Evolutionary conservation across 2,113 vertebrate species (phyloP).

Genomic region (Seriola dumerili): DNA sequence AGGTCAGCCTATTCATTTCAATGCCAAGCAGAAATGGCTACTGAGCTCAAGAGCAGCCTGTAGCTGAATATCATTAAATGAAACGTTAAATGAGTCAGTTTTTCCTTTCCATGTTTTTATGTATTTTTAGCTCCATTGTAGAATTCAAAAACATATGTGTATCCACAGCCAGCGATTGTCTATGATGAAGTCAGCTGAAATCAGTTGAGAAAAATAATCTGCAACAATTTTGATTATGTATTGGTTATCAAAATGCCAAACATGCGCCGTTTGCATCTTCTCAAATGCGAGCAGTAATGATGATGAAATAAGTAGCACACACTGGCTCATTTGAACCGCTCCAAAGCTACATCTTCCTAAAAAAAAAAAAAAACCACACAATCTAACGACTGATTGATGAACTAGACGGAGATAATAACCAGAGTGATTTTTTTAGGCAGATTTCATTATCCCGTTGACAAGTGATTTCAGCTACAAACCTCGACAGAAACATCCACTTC

Average conservation of each 20-base stretch:
- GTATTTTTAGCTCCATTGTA: not conserved
- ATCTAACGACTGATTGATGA: slow-evolving; percentile 14
- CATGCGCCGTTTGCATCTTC: slow-evolving; percentile 1
- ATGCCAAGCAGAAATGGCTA: slow-evolving; percentile 20
- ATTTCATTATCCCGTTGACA: slow-evolving; percentile 35
- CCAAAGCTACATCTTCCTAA: slow-evolving; percentile 33
- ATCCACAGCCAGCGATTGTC: not conserved
- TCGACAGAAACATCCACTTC: slow-evolving; percentile 14
- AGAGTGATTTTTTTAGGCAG: slow-evolving; percentile 16
- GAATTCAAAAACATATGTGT: not conserved
- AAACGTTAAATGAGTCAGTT: slow-evolving; percentile 29
- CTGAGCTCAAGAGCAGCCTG: slow-evolving; percentile 15
- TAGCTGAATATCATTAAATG: slow-evolving; percentile 37
- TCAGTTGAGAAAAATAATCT: slow-evolving; percentile 3
- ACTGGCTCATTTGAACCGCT: slow-evolving; percentile 23
- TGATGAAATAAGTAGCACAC: slow-evolving; percentile 26
- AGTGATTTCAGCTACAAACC: slow-evolving; percentile 9
- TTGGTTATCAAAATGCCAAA: slow-evolving; percentile 37
- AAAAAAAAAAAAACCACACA: slow-evolving; percentile 10
- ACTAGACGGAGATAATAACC: not conserved
- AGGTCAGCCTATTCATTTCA: slow-evolving; percentile 69
- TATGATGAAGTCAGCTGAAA: not conserved
- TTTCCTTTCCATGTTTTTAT: slow-evolving; percentile 16
- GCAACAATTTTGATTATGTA: slow-evolving; percentile 1
- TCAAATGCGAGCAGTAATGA: slow-evolving; percentile 27